These are phyloP conservation scores for Tenthredo notha DNA, from an alignment of 2,888 invertebrate species.

Conservation along the genomic window DNA sequence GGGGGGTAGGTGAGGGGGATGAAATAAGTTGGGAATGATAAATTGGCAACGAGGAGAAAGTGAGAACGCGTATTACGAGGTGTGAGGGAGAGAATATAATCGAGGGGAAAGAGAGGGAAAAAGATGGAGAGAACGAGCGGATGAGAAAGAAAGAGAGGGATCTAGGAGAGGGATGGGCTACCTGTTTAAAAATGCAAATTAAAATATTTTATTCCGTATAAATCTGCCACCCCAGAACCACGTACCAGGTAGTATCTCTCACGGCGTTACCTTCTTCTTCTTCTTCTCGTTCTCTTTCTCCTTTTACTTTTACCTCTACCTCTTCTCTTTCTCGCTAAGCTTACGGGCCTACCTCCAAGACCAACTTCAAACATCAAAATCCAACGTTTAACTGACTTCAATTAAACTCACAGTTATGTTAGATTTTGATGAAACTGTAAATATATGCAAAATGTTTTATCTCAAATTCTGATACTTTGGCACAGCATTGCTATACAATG, in stretches of 20 bases:
- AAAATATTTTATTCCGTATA: constrained; percentile 69
- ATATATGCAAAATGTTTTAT: not conserved
- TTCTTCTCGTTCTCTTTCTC: not conserved
- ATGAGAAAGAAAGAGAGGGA: constrained; percentile 29
- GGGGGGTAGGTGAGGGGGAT: constrained; percentile 16
- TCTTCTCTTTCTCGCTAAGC: not conserved
- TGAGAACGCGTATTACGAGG: constrained; percentile 55
- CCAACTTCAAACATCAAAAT: constrained; percentile 39
- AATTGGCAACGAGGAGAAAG: constrained; percentile 56
- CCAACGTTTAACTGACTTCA: constrained; percentile 23
- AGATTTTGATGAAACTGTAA: not conserved
- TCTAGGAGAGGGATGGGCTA: constrained; percentile 58
- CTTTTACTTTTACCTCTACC: not conserved
- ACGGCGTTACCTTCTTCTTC: constrained; percentile 2
- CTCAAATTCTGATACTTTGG: not conserved
- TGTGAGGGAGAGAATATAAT: constrained; percentile 39
- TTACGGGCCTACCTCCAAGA: not conserved
- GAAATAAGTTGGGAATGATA: constrained; percentile 50
- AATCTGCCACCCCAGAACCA: constrained; percentile 59
- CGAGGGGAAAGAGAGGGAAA: constrained; percentile 25
- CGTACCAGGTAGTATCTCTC: constrained; percentile 46
- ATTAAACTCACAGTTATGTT: not conserved
- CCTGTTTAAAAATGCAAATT: constrained; percentile 71
- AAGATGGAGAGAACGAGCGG: constrained; percentile 7
- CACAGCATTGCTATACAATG: not conserved